A percentile compares a stretch with the other conserved stretches of the same genome.
Evolutionary conservation across 2,797 vertebrate genomes (phyloP).

Genomic region (Mastacembelus armatus): DNA sequence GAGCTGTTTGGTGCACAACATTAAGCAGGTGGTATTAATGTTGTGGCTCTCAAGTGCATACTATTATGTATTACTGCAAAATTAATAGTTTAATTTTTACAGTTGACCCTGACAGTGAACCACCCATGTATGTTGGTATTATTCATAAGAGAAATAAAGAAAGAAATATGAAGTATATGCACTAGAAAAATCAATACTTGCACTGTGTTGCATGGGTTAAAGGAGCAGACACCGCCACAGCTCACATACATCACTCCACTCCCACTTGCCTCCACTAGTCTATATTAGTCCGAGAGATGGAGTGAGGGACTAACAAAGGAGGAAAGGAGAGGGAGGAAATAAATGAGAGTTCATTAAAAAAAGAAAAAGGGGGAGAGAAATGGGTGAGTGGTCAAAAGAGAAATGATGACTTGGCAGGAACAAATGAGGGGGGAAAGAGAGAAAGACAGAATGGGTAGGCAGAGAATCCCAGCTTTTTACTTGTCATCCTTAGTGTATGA

Average conservation of each 20-base stretch:
- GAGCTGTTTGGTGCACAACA: too few species aligned
- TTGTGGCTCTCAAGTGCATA: too few species aligned
- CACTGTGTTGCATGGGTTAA: conserved; percentile 57
- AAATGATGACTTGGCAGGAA: conserved; percentile 66
- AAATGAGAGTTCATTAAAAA: conserved; percentile 47
- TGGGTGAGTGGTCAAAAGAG: conserved; percentile 38
- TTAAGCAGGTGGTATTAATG: too few species aligned
- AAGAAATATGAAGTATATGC: conserved; percentile 65
- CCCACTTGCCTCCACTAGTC: conserved; percentile 51
- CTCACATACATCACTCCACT: conserved; percentile 54
- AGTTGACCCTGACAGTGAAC: conserved; percentile 43
- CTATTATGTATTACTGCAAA: conserved; percentile 20
- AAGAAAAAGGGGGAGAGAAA: conserved; percentile 45
- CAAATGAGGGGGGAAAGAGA: conserved; percentile 50
- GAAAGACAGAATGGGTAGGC: conserved; percentile 34
- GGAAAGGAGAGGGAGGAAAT: conserved; percentile 49
- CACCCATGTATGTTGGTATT: conserved; percentile 44
- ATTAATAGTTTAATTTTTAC: conserved; percentile 34
- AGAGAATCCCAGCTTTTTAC: conserved; percentile 51
- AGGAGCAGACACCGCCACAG: conserved; percentile 59
- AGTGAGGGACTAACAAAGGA: conserved; percentile 51
- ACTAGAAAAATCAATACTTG: conserved; percentile 66
- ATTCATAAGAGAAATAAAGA: conserved; percentile 59
- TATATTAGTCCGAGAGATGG: conserved; percentile 59
- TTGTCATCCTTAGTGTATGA: conserved; percentile 64